Evolutionary conservation across 2,113 vertebrate genomes (phyloP).

Genomic region (Numenius arquata): DNA sequence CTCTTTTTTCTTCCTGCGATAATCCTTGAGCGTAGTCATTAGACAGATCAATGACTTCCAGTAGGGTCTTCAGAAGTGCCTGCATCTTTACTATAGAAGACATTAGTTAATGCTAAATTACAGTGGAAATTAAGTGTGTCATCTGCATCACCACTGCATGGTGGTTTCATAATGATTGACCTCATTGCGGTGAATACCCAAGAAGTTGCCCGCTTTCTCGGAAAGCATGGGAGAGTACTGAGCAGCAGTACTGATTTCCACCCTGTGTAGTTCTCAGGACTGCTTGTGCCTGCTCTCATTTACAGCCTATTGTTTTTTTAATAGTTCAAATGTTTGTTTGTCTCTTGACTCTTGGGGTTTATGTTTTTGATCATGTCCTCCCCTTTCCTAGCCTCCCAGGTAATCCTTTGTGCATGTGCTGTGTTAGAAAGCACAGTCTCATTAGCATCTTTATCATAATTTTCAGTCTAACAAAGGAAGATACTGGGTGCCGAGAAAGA

Average conservation of each 20-base stretch:
- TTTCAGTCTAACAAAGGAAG: constrained; percentile 18
- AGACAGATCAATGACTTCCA: not conserved
- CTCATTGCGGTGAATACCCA: not conserved
- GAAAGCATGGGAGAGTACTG: not conserved
- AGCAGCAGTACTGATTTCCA: not conserved
- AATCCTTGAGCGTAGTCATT: not conserved
- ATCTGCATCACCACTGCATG: not conserved
- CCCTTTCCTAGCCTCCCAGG: constrained; percentile 36
- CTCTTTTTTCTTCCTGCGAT: not conserved
- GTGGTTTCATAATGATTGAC: constrained; percentile 16
- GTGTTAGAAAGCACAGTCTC: constrained; percentile 15
- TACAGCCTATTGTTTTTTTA: not conserved
- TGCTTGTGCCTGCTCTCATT: not conserved
- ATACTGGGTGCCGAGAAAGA: not conserved
- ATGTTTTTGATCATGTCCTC: constrained; percentile 36
- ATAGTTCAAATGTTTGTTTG: constrained; percentile 55
- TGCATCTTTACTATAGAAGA: not conserved
- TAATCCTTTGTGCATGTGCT: constrained; percentile 19
- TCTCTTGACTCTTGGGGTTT: constrained; percentile 36
- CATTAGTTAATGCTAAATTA: constrained; percentile 43
- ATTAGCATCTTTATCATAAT: constrained; percentile 46
- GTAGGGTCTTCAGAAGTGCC: not conserved
- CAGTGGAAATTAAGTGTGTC: constrained; percentile 2
- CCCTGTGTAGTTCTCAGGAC: not conserved
- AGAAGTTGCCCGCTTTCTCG: not conserved